Conservation (phyloP, 2,888 invertebrate species). For the Amblyjoppa fuscipennis region DNA sequence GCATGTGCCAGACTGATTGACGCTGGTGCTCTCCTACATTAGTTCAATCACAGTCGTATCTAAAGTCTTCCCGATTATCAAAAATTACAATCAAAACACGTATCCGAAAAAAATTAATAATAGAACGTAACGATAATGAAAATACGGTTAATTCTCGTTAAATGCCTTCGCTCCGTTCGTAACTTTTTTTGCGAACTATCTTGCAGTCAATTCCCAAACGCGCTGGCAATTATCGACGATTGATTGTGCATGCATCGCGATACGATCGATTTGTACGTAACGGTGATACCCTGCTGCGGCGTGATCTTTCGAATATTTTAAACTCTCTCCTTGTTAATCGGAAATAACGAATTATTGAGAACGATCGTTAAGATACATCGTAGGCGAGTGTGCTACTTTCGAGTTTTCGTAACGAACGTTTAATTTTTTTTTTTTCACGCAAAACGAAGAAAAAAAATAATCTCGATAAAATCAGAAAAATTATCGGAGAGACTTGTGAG, state of each 20-base stretch:
- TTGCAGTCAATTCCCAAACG: no score
- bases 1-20: conserved; percentile 85
- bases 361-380: conserved; percentile 45
- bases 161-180: not conserved
- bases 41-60: conserved; percentile 43
- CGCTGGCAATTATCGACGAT: conserved; percentile 21
- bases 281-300: conserved; percentile 52
- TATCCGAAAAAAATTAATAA: not conserved
- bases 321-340: conserved; percentile 8
- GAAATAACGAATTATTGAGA: conserved; percentile 1
- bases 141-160: conserved; percentile 21
- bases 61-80: conserved; percentile 32
- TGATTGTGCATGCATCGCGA: conserved; percentile 28
- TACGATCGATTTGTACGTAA: conserved; percentile 58
- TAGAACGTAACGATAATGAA: conserved; percentile 4
- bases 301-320: conserved; percentile 50
- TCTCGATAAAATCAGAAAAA: not conserved
- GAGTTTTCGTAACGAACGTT: conserved; percentile 23
- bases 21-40: conserved; percentile 76
- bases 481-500: not conserved
- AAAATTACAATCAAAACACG: not conserved
- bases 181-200: not conserved
- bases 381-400: conserved; percentile 55
- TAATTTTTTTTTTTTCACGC: not conserved
- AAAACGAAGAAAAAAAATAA: not conserved